Conservation (phyloP, 1,140 invertebrate genomes). For the Pissodes strobi region DNA sequence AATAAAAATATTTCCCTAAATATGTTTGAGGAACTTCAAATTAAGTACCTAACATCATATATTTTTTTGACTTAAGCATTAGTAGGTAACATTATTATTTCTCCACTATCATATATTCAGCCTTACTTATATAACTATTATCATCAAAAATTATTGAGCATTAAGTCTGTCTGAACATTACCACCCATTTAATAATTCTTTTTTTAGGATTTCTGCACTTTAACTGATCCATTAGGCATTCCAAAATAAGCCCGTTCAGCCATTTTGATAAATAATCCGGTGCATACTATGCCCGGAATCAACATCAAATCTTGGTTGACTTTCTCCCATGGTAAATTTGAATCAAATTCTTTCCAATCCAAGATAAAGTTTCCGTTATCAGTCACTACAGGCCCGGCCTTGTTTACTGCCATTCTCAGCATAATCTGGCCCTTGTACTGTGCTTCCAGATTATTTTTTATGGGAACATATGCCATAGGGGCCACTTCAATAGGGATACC, state of each 20-base stretch:
- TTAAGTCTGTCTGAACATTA: too few relatives aligned
- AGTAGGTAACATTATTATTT: too few relatives aligned
- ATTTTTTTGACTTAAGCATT: too few relatives aligned
- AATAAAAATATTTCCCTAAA: too few relatives aligned
- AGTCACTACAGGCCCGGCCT: constrained; percentile 94
- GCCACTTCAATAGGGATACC: constrained; percentile 95
- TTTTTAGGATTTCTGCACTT: constrained; percentile 18
- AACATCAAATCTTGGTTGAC: constrained; percentile 74
- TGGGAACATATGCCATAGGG: constrained; percentile 84
- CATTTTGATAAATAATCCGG: constrained; percentile 94
- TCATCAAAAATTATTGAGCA: too few relatives aligned
- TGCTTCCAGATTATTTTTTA: constrained; percentile 75
- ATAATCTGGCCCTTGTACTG: constrained; percentile 74
- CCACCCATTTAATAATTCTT: not conserved
- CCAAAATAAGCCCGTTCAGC: constrained; percentile 89
- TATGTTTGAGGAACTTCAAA: too few relatives aligned
- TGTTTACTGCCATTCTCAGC: constrained; percentile 80
- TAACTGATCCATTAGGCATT: constrained; percentile 79
- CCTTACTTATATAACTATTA: too few relatives aligned
- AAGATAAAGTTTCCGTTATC: constrained; percentile 98
- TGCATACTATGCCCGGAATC: constrained; percentile 96
- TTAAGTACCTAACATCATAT: too few relatives aligned
- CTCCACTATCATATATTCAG: too few relatives aligned
- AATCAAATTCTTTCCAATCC: constrained; percentile 86
- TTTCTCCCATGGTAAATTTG: constrained; percentile 73